Evolutionary conservation across 1,140 invertebrate species (phyloP).

Genomic region (Nasonia giraulti): DNA sequence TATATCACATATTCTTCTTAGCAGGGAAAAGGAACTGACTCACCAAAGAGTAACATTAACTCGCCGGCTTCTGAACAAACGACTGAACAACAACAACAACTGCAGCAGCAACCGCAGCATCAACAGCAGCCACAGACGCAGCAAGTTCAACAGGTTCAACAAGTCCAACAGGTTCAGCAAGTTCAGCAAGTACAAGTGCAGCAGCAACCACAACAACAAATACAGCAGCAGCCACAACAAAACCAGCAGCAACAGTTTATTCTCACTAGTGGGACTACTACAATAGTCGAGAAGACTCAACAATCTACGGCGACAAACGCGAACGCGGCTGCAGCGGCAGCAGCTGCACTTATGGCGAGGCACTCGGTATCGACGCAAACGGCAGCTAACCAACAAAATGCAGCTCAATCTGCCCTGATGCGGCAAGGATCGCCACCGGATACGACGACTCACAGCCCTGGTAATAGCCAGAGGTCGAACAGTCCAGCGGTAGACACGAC

Average conservation of each 20-base stretch:
- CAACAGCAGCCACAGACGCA: slow-evolving; percentile 52
- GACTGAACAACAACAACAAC: slow-evolving; percentile 69
- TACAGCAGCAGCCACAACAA: slow-evolving; percentile 63
- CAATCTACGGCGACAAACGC: slow-evolving; percentile 57
- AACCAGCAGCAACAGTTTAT: slow-evolving; percentile 70
- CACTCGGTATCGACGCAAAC: slow-evolving; percentile 87
- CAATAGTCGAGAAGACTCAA: slow-evolving; percentile 65
- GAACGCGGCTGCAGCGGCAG: slow-evolving; percentile 9
- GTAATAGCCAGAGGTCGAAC: slow-evolving; percentile 73
- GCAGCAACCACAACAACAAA: slow-evolving; percentile 59
- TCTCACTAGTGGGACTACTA: slow-evolving; percentile 64
- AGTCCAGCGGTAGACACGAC: slow-evolving; percentile 75
- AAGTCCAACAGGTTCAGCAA: slow-evolving; percentile 66
- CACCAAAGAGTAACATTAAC: slow-evolving; percentile 66
- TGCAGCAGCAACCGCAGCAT: slow-evolving; percentile 60
- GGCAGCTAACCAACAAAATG: slow-evolving; percentile 77
- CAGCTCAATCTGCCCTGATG: slow-evolving; percentile 76
- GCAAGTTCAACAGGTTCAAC: slow-evolving; percentile 33
- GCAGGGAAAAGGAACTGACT: slow-evolving; percentile 65
- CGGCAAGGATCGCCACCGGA: slow-evolving; percentile 81
- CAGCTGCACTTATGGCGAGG: slow-evolving; percentile 67
- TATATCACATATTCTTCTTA: slow-evolving; percentile 8
- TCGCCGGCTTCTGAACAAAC: slow-evolving; percentile 70
- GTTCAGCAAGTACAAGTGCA: slow-evolving; percentile 71
- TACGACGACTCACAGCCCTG: slow-evolving; percentile 87